Evolutionary conservation across 2,113 vertebrate genomes (phyloP), one percentile per base, ranked within the genome.

Genomic region (Cyprinodon brontotheroides): DNA sequence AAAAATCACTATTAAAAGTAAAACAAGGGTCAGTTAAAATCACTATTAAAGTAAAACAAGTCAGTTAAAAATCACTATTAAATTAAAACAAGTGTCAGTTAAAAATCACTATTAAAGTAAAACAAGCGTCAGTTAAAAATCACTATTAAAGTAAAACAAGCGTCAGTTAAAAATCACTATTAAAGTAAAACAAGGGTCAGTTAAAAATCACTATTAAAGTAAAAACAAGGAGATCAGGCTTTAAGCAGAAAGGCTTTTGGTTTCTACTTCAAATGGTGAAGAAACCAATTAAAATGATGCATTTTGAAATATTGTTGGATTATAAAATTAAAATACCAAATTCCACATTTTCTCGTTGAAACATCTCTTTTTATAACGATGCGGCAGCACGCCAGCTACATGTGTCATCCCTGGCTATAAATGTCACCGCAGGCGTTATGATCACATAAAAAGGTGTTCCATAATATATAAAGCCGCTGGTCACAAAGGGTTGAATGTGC

Each of bases 391-490:
- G 43, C 12, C 61, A 11, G 47, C 47, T 20, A 6, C 15, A 53
- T 53, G 37, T 38, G 63, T 70, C 40, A 66, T 77, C 47, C 72
- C 50, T 22, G 72, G 61, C 64, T 62, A 45, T 37, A 11, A 70
- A 80, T 71, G 61, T 61, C 74, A 60, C 0, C 15, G 29, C 3
- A 17, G 41, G 14, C 43, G 59, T 39, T 60, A 53, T 36, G 67
- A 57, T 48, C 37, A 53, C n/a, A 63, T 11, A 14, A 68, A 67
- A 53, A 20, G 38, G 11, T 17, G 41, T 7, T 63, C 1, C 20
- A 15, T 36, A 22, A 57, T 20, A n/a, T 15, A 72, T 20, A 17
- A 64, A 45, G 69, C 36, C 39, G 45, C 61, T 57, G 0, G 59
- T 57, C 29, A 15, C 37, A 20, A 48, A 14, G 0, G 3, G 14